Base-by-base conservation (phyloP, 1,140 invertebrate genomes). In the Leptopilina boulardi region DNA sequence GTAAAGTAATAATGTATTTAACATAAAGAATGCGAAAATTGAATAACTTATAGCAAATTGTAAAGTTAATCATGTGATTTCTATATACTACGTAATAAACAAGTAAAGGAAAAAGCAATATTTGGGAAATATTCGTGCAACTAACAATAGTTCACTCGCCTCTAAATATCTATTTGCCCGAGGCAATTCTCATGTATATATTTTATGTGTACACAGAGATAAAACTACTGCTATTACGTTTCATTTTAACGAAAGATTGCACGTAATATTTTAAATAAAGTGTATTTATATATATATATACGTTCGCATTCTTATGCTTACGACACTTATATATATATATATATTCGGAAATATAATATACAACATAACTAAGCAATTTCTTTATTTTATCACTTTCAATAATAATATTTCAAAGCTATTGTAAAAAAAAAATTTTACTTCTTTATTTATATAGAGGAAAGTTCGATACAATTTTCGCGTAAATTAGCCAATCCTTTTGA, bases 221-320 rank as follows among this genome's bases (percentile, higher is more conserved):
- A 30, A 9, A 10, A 66, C 56, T 66, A 66, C 56, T 30, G 23
- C 23, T 30, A 66, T 66, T 66, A 66, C 23, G 56, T 66, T 66
- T 30, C 56, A 66, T 66, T 66, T 66, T 23, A 13, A n/a, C 56
- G 9, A 26, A 34, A 66, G 56, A 66, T 66, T 66, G 56, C 56
- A 26, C 23, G 56, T 15, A 66, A 30, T 66, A 66, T 47, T 66
- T 26, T 66, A 21, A 66, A 26, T 66, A 66, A 66, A 66, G 13
- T 44, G 8, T 26, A 66, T 4, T 26, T 9, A 21, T 26, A 21
- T 26, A 66, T 4, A 66, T 9, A 21, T 26, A 66, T 2, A 66
- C 21, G 56, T 66, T 66, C 10, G 15, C 9, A 66, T 26, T 30
- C 23, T 66, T 66, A 26, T 2, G 30, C 56, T 66, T 66, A 66